Evolutionary conservation across 2,113 vertebrate genomes (phyloP).

Genomic region (rat (Rattus norvegicus)): DNA sequence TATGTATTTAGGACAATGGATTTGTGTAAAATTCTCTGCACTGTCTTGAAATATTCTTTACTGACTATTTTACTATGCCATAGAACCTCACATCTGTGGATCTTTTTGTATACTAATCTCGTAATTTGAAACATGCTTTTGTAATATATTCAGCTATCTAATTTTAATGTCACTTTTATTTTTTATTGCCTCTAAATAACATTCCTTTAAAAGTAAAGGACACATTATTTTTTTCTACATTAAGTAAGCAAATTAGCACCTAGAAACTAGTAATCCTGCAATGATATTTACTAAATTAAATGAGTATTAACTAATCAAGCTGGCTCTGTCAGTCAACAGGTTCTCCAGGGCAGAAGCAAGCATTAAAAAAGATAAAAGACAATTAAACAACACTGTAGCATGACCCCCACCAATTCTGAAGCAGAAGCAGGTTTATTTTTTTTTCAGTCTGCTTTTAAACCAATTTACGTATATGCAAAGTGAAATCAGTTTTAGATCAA

Average conservation of each 20-base stretch:
- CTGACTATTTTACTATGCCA: background rate
- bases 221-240: background rate
- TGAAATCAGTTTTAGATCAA: too few relatives aligned
- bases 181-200: background rate
- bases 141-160: background rate
- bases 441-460: too few relatives aligned
- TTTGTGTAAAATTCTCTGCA: background rate
- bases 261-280: background rate
- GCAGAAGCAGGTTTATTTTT: too few relatives aligned
- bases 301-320: background rate
- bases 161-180: background rate
- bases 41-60: background rate
- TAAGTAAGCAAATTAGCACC: background rate
- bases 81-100: background rate
- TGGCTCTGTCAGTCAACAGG: too few relatives aligned
- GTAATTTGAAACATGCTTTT: background rate
- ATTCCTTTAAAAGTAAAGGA: background rate
- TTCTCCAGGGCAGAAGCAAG: too few relatives aligned
- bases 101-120: background rate
- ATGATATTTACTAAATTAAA: background rate
- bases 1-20: background rate
- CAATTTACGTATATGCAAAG: too few relatives aligned
- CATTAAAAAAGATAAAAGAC: too few relatives aligned
- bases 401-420: too few relatives aligned
- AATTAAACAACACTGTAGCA: too few relatives aligned